These are phyloP conservation scores for Antedon mediterranea DNA, from an alignment of 53 echinoderm and acorn worm species.

Conservation along the genomic window DNA sequence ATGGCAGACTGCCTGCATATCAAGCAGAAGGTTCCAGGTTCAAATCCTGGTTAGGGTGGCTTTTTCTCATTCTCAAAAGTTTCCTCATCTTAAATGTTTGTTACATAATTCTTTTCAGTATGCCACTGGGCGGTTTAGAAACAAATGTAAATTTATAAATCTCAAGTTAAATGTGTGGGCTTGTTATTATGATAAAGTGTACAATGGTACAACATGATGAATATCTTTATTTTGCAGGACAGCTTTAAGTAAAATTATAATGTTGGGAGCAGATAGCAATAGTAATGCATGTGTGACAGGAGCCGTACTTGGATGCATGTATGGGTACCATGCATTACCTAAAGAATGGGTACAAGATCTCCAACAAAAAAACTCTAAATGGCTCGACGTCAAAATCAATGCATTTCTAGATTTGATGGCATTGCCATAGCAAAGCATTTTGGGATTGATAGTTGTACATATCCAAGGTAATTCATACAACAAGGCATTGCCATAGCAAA, in stretches of 20 bases:
- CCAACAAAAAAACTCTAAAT: conserved; percentile 24
- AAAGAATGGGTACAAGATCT: conserved; percentile 39
- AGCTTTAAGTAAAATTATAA: conserved; percentile 32
- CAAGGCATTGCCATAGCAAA: conserved; percentile 33
- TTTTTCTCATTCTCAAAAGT: no score
- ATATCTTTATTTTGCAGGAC: conserved; percentile 19
- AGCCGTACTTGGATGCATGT: conserved; percentile 47
- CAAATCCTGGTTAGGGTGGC: no score
- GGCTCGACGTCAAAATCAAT: conserved; percentile 65
- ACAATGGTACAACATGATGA: neutral
- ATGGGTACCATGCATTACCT: conserved; percentile 46
- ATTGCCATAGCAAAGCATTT: conserved; percentile 23
- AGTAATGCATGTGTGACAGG: conserved; percentile 57
- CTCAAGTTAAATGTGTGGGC: no score
- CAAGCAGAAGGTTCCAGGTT: no score
- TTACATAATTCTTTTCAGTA: no score
- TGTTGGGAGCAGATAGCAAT: conserved; percentile 58
- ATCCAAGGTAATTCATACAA: no score
- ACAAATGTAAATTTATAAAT: no score
- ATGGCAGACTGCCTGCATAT: no score
- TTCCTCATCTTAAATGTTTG: no score
- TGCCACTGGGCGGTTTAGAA: no score
- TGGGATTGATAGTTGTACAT: no score
- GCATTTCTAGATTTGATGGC: conserved; percentile 72
- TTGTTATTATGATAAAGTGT: neutral